phyloP scores from a whole-genome alignment of 2,888 invertebrate genomes.

The Carcina quercana region DNA sequence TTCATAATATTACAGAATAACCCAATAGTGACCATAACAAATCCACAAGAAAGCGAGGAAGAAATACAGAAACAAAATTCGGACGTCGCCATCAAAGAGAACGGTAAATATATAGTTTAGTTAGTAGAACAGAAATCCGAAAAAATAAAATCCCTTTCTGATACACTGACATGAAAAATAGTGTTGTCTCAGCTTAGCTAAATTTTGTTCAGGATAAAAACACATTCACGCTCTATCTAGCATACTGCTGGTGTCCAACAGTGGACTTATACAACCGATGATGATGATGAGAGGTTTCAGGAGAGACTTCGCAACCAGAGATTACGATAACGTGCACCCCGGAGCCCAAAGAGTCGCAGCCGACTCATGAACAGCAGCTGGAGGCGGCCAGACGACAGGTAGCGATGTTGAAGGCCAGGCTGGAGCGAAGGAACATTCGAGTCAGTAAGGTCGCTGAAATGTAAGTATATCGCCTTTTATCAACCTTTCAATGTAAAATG shows the following conservation, averaged over 20 bases:
- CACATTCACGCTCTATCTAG: too few species aligned
- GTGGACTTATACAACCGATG: too few species aligned
- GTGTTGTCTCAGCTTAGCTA: too few species aligned
- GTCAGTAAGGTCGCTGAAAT: conserved; percentile 96
- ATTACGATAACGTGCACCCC: conserved; percentile 18
- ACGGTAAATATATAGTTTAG: conserved; percentile 32
- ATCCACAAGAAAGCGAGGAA: conserved; percentile 61
- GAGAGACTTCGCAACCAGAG: conserved; percentile 38
- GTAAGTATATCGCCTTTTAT: too few species aligned
- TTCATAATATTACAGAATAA: conserved; percentile 51
- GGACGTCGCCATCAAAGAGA: conserved; percentile 42
- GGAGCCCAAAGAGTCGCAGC: conserved; percentile 15
- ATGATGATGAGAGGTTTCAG: conserved; percentile 25
- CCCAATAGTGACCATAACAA: conserved; percentile 64
- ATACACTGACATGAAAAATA: too few species aligned
- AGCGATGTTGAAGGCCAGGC: conserved; percentile 80
- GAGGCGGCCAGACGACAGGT: conserved; percentile 82
- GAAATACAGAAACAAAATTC: conserved; percentile 54
- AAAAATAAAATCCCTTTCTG: too few species aligned
- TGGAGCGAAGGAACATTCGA: conserved; percentile 91
- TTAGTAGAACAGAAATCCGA: too few species aligned
- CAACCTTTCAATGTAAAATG: too few species aligned
- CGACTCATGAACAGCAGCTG: conserved; percentile 66
- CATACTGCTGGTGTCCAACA: conserved; percentile 3
- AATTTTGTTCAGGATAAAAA: too few species aligned